phyloP scores from a whole-genome alignment of 1,140 invertebrate genomes.

The Procambarus virginalis region DNA sequence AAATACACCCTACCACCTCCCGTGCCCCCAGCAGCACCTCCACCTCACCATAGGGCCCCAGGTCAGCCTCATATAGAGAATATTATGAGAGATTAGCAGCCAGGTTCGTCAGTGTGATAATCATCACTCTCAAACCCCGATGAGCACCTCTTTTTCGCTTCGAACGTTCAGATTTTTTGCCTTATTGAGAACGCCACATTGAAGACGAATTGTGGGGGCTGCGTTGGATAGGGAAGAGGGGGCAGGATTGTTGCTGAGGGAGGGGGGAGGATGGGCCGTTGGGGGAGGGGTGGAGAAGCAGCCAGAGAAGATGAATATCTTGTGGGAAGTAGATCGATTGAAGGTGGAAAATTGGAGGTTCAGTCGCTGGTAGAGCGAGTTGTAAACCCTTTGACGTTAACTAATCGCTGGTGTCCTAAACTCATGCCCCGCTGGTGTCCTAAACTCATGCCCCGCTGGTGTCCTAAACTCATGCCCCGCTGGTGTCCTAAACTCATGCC shows the following conservation, averaged over 20 bases:
- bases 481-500: neutral
- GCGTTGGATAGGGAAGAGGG: too few relatives aligned
- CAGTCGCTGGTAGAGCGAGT: neutral
- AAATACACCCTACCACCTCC: neutral
- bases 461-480: neutral
- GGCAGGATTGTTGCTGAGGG: too few relatives aligned
- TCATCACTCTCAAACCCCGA: neutral
- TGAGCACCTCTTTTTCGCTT: neutral
- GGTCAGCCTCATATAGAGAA: neutral
- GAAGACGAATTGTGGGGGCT: neutral
- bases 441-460: neutral
- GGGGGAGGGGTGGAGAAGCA: too few relatives aligned
- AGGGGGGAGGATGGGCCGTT: too few relatives aligned
- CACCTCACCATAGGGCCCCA: neutral
- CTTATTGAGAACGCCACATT: neutral
- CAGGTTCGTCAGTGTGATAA: neutral
- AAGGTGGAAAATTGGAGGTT: neutral
- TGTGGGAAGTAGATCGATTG: neutral
- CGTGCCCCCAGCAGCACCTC: neutral
- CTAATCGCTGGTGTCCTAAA: neutral
- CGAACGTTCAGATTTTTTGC: neutral
- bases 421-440: neutral
- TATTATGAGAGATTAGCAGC: neutral
- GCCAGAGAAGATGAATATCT: neutral
- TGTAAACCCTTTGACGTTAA: neutral